A percentile compares a stretch with the other conserved stretches of the same genome.
Evolutionary conservation across 1,140 invertebrate genomes (phyloP).

Genomic region (Agrilus planipennis): DNA sequence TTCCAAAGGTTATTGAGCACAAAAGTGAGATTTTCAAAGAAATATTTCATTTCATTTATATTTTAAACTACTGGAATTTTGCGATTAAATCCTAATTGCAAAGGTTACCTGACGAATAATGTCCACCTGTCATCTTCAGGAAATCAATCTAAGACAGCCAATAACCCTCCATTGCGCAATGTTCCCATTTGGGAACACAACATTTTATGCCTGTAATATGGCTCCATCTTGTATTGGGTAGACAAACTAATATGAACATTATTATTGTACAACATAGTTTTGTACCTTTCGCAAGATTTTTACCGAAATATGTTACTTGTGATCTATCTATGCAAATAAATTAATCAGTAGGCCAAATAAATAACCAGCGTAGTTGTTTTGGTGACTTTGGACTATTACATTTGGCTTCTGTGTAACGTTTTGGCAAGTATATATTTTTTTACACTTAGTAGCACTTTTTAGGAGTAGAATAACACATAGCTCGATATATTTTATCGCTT

Average conservation of each 20-base stretch:
- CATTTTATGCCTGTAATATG: neutral
- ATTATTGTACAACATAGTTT: neutral
- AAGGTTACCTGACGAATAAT: too few species aligned
- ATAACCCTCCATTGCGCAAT: slow-evolving; percentile 5
- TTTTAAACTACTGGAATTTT: too few species aligned
- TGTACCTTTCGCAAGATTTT: neutral
- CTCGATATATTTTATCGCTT: neutral
- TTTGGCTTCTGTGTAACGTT: neutral
- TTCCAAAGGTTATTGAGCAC: too few species aligned
- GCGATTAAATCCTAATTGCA: too few species aligned
- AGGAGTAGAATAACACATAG: neutral
- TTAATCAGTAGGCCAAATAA: too few species aligned
- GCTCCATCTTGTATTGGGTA: neutral
- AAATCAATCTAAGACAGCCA: too few species aligned
- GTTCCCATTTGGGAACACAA: slow-evolving; percentile 4
- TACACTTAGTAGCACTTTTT: neutral
- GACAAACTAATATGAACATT: neutral
- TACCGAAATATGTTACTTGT: neutral
- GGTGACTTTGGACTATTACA: neutral
- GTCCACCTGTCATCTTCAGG: too few species aligned
- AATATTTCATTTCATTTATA: too few species aligned
- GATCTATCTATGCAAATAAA: too few species aligned
- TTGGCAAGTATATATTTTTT: neutral
- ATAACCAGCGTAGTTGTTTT: too few species aligned
- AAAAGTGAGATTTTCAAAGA: too few species aligned